Percentiles rank a stretch among this genome's conserved stretches.
Conservation (phyloP, 2,888 invertebrate species). For the Dugesia japonica region DNA sequence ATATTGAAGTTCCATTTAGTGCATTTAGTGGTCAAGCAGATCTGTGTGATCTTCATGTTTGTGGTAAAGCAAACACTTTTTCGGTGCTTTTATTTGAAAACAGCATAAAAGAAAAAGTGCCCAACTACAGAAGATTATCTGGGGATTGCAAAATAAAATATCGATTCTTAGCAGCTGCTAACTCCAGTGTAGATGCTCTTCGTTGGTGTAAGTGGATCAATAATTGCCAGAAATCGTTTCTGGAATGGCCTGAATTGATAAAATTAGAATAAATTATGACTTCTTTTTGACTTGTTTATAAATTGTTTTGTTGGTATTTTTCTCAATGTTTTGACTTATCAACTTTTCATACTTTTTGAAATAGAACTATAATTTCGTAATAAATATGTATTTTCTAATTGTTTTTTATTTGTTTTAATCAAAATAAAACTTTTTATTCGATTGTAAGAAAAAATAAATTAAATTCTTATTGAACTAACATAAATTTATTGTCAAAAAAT, state of each 20-base stretch:
- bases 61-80: not conserved
- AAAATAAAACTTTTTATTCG: no score
- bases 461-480: no score
- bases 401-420: no score
- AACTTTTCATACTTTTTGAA: no score
- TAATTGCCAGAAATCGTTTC: not conserved
- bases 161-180: not conserved
- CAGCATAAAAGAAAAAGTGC: not conserved
- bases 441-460: no score
- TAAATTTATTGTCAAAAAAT: no score
- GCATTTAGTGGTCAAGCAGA: not conserved
- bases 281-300: no score
- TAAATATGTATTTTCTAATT: no score
- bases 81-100: not conserved
- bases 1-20: not conserved
- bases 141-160: not conserved
- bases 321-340: no score
- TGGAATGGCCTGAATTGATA: not conserved
- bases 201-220: not conserved
- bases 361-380: no score
- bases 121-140: not conserved
- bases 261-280: no score
- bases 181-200: not conserved
- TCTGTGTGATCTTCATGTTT: not conserved
- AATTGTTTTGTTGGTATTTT: no score